Evolutionary conservation across 2,797 vertebrate genomes (phyloP).

Genomic region (Cynodonichthys magdalenae): DNA sequence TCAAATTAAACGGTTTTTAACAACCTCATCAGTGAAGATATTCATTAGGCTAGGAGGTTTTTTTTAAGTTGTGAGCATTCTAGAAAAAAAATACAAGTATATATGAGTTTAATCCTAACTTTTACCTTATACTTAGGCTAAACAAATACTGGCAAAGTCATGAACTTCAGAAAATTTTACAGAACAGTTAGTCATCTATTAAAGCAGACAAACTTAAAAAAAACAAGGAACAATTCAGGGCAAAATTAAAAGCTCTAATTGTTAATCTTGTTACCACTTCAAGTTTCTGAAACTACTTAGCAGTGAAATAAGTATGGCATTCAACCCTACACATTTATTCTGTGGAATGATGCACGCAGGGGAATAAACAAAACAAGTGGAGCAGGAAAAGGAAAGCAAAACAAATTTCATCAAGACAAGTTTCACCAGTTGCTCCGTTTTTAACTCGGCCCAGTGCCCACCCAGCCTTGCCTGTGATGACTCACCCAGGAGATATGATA

Average conservation of each 20-base stretch:
- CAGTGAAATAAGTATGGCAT: conserved; percentile 5
- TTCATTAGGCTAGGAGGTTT: too few species aligned
- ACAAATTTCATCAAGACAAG: conserved; percentile 33
- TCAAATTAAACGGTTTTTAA: too few species aligned
- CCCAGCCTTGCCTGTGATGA: conserved; percentile 60
- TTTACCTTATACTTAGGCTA: neutral
- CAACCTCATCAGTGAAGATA: too few species aligned
- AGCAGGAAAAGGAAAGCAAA: conserved; percentile 28
- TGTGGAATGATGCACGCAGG: conserved; percentile 22
- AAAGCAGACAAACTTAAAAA: neutral
- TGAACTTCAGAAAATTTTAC: neutral
- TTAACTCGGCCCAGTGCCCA: conserved; percentile 24
- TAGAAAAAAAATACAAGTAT: neutral
- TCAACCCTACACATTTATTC: conserved; percentile 20
- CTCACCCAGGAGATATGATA: conserved; percentile 80
- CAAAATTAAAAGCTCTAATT: conserved; percentile 2
- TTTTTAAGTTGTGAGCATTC: neutral
- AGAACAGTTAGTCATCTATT: neutral
- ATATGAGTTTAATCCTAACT: neutral
- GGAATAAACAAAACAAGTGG: conserved; percentile 43
- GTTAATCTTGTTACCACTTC: neutral
- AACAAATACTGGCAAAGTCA: neutral
- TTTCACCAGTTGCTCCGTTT: conserved; percentile 31
- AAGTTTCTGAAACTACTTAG: conserved; percentile 8
- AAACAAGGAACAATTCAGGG: too few species aligned